Evolutionary conservation across 2,888 invertebrate genomes (phyloP), one percentile per base, ranked within the genome.

Genomic region (Periphyllus acericola): DNA sequence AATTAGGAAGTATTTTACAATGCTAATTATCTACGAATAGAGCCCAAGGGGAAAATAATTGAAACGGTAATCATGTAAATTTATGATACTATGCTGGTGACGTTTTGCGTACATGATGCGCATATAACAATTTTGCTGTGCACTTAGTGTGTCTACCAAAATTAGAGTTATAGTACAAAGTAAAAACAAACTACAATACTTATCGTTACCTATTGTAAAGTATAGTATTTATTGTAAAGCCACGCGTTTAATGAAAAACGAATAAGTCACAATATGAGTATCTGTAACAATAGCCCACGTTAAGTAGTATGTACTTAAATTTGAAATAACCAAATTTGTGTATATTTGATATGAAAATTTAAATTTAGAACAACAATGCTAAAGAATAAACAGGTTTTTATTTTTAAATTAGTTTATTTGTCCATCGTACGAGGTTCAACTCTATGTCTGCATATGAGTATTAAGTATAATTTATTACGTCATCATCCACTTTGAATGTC

Each of bases 41-140:
- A 83, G 29, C 66, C 83, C 83, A 66, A 84, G 83, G 75, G 83
- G 75, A 75, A 84, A 76, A 76, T 84, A 84, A 84, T 84, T 84
- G 60, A 76, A 75, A 76, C 6, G 6, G 74, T 75, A 74, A 83
- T 83, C 83, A 55, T 60, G 75, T 83, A 75, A 83, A 75, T 83
- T 60, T 75, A 83, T 60, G 36, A 40, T 29, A 36, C 36, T 5
- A 40, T 19, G 21, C n/a, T 36, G 72, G 72, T 40, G 36, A 75
- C 75, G 46, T 66, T 66, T 40, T 21, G 19, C 40, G 32, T 76
- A 84, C 19, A 19, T 52, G 71, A 0, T 55, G 11, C 25, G n/a
- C 83, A 34, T 83, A 11, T 72, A 19, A 75, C 40, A 19, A 60
- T 83, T 75, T 34, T 14, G 11, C 14, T 29, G 25, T 60, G 60